Base-by-base conservation (phyloP, 1,140 invertebrate genomes). In the Acromyrmex echinatior region DNA sequence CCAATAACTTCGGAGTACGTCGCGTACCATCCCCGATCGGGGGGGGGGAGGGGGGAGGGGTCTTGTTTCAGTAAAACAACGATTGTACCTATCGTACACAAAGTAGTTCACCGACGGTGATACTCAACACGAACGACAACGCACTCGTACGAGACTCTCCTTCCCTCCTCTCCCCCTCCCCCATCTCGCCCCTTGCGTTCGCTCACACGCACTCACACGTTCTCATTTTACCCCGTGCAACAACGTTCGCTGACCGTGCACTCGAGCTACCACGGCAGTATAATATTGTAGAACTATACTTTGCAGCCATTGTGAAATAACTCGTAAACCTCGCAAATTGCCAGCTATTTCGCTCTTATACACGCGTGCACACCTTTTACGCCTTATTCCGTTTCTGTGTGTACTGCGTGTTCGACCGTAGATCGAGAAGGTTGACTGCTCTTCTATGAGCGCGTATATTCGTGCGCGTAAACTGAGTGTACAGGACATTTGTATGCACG, bases 281-380 rank as follows among this genome's bases (percentile, higher is more conserved):
- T 94, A 94, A 95, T 94, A 91, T 93, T 86, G 89, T 92, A 93
- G 91, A 92, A 94, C 94, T 95, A 95, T 95, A 95, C 94, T 95
- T 95, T 95, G 94, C 94, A 95, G 94, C 95, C 95, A 95, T 95
- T 95, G 95, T 94, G 95, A 95, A 95, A 95, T 95, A 95, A 95
- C 95, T 95, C 95, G 95, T 95, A 95, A 95, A 95, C 90, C 94
- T 94, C 66, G 94, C 94, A 95, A 95, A 95, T 95, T 95, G 95
- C 94, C 88, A 92, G 95, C 93, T 94, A 94, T 95, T 95, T 94
- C 93, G 90, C 92, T 93, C 86, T 92, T 93, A 92, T 92, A 93
- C 93, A 92, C 91, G 89, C 92, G 86, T 85, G 87, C 63, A 62
- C 63, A 85, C 65, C 86, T 74, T 89, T 89, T 87, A 73, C 85